A percentile compares a stretch with the other conserved stretches of the same genome.
Conservation (phyloP, 2,888 invertebrate species). For the Trichopoda pennipes region DNA sequence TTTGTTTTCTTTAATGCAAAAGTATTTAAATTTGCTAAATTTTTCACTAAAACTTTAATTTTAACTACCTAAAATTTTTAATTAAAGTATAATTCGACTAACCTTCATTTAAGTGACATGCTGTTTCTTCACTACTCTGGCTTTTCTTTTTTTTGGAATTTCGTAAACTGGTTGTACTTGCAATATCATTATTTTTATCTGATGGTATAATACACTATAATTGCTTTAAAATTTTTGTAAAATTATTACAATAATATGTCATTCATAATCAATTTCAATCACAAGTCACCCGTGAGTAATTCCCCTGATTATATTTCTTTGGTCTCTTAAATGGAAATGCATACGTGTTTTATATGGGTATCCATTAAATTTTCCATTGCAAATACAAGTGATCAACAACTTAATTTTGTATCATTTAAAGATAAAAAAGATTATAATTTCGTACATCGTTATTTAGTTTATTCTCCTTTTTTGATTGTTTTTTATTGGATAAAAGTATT, state of each 20-base stretch:
- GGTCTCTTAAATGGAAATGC: slow-evolving; percentile 13
- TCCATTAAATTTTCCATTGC: slow-evolving; percentile 35
- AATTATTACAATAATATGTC: slow-evolving; percentile 66
- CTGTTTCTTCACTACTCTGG: background rate
- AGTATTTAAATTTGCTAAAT: too few relatives aligned
- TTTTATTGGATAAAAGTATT: slow-evolving; percentile 1
- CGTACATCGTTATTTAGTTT: slow-evolving; percentile 66
- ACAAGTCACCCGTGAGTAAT: slow-evolving; percentile 48
- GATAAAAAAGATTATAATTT: slow-evolving; percentile 61
- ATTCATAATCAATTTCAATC: slow-evolving; percentile 58
- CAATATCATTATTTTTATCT: slow-evolving; percentile 41
- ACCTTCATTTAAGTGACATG: background rate
- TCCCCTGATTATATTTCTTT: slow-evolving; percentile 43
- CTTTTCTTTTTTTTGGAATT: too few relatives aligned
- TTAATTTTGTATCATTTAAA: slow-evolving; percentile 60
- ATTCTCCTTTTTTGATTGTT: background rate
- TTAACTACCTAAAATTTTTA: too few relatives aligned
- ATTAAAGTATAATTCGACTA: background rate
- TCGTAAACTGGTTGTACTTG: slow-evolving; percentile 31
- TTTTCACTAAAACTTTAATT: too few relatives aligned
- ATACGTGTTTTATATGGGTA: slow-evolving; percentile 1
- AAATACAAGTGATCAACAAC: slow-evolving; percentile 59
- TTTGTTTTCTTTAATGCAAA: too few relatives aligned
- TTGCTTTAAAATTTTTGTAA: slow-evolving; percentile 44
- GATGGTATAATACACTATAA: slow-evolving; percentile 36